phyloP scores from a whole-genome alignment of 2,797 vertebrate species.

The Silurus lanzhouensis region DNA sequence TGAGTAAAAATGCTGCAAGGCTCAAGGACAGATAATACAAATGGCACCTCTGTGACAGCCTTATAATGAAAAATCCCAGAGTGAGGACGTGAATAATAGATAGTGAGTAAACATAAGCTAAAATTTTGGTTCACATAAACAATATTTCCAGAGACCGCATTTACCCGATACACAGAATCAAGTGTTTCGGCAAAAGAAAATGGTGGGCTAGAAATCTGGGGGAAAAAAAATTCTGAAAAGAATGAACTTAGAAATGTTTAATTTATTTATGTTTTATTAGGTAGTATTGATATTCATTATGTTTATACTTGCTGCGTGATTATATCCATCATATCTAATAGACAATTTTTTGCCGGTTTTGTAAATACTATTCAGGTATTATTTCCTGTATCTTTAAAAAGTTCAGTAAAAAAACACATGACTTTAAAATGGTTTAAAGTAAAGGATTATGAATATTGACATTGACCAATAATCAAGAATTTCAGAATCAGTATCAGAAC shows the following conservation, averaged over 20 bases:
- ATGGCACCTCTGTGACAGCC: background rate
- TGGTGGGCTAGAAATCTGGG: background rate
- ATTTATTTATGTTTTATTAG: background rate
- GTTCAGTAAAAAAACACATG: too few relatives aligned
- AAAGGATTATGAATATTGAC: background rate
- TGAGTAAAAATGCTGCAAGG: background rate
- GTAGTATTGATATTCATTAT: background rate
- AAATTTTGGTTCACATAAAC: background rate
- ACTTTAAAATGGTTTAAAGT: too few relatives aligned
- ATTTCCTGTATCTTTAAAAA: too few relatives aligned
- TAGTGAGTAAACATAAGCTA: background rate
- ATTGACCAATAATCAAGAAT: background rate
- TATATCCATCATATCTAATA: background rate
- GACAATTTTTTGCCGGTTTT: background rate
- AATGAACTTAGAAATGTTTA: too few relatives aligned
- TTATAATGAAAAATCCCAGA: constrained; percentile 10
- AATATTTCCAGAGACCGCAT: background rate
- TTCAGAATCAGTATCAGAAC: background rate
- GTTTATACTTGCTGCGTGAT: background rate
- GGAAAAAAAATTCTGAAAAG: background rate
- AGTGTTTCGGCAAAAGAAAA: background rate
- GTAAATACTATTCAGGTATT: too few relatives aligned
- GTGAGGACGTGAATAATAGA: background rate
- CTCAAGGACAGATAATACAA: constrained; percentile 8
- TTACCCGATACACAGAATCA: background rate